A percentile compares a stretch with the other conserved stretches of the same genome.
Evolutionary conservation across 1,140 invertebrate species (phyloP).

Genomic region (Ruditapes philippinarum): DNA sequence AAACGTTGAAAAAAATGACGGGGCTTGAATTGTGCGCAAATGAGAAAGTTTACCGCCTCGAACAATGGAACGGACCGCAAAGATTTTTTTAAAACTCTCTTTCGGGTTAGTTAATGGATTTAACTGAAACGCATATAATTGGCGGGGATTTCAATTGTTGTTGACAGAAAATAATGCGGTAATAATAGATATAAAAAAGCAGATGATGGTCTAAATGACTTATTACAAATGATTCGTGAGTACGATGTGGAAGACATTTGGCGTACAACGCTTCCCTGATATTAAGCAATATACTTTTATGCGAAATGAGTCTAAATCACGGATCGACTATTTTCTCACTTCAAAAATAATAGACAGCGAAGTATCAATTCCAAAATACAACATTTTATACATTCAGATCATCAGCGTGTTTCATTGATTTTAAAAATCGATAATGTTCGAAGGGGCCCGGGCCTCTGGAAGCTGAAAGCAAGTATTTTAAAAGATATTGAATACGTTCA

Average conservation of each 20-base stretch:
- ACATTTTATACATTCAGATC: constrained; percentile 7
- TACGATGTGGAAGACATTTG: background rate
- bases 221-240: background rate
- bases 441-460: background rate
- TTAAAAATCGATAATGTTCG: background rate
- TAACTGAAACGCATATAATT: background rate
- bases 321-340: background rate
- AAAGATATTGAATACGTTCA: background rate
- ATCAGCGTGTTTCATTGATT: background rate
- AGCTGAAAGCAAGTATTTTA: background rate
- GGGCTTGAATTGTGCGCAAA: no score
- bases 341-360: background rate
- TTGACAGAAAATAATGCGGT: background rate
- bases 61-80: background rate
- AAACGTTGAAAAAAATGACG: no score
- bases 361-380: background rate
- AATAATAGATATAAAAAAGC: no score
- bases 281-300: background rate
- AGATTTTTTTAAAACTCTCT: background rate
- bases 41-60: no score
- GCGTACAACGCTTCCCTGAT: background rate
- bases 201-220: background rate
- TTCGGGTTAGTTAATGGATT: background rate
- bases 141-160: background rate
- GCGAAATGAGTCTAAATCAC: background rate